Evolutionary conservation across 2,797 vertebrate species (phyloP).

Genomic region (Poeciliopsis gracilis): DNA sequence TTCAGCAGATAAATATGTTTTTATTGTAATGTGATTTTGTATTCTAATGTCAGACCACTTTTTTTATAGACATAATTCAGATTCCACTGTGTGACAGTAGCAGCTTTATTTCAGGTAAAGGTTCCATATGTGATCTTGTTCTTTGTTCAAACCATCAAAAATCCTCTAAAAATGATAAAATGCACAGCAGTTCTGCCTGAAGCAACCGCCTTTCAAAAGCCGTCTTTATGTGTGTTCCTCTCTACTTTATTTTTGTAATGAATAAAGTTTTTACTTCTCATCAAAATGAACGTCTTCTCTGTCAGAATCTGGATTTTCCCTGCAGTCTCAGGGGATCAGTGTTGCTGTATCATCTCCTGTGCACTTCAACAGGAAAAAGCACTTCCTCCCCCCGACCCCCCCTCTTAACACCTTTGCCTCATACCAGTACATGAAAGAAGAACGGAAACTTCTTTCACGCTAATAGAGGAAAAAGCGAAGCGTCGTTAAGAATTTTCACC

Average conservation of each 20-base stretch:
- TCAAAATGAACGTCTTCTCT: neutral
- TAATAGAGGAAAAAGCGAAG: neutral
- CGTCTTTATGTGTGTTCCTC: neutral
- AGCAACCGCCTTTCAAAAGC: neutral
- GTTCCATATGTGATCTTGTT: neutral
- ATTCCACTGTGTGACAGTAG: neutral
- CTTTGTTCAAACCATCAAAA: neutral
- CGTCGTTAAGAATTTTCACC: no score
- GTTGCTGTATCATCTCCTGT: neutral
- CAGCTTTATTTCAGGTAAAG: neutral
- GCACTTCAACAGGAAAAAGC: accelerated
- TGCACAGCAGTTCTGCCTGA: neutral
- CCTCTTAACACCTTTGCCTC: neutral
- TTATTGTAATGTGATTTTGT: neutral
- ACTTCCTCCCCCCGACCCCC: neutral
- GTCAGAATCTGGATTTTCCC: neutral
- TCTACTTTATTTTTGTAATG: neutral
- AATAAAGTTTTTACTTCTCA: neutral
- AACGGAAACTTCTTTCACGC: neutral
- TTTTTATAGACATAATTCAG: neutral
- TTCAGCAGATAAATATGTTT: neutral
- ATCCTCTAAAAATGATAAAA: neutral
- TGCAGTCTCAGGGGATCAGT: neutral
- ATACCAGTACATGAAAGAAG: neutral
- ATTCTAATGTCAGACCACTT: neutral